Conservation (phyloP, 2,797 vertebrate species). For the Gephyroberyx darwinii region DNA sequence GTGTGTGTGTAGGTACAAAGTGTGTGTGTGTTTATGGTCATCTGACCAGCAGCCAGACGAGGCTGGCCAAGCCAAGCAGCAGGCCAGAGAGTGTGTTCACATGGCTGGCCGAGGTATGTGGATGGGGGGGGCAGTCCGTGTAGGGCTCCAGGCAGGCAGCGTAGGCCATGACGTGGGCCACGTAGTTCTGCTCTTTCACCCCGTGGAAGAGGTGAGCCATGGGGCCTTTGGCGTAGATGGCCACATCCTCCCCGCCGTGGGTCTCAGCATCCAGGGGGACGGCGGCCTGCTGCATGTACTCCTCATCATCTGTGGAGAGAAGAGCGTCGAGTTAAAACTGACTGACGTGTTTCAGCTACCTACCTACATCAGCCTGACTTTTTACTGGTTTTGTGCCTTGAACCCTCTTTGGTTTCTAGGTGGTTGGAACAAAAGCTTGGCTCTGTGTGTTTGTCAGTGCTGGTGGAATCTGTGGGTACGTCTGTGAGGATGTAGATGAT, state of each 20-base stretch:
- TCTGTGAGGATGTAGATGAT: too few species aligned
- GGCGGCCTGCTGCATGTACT: conserved; percentile 87
- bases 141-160: conserved; percentile 86
- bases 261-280: conserved; percentile 85
- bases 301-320: conserved; percentile 77
- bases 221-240: conserved; percentile 87
- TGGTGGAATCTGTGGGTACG: too few species aligned
- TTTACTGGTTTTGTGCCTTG: too few species aligned
- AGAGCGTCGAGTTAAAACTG: not conserved
- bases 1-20: not conserved
- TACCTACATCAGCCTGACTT: too few species aligned
- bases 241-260: conserved; percentile 87
- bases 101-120: conserved; percentile 35
- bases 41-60: conserved; percentile 74
- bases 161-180: conserved; percentile 87
- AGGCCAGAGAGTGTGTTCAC: conserved; percentile 31
- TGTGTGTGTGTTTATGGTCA: conserved; percentile 64
- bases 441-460: too few species aligned
- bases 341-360: too few species aligned
- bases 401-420: too few species aligned
- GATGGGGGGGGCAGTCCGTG: conserved; percentile 74
- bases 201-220: conserved; percentile 88
- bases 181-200: conserved; percentile 87
- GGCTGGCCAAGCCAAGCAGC: conserved; percentile 56
- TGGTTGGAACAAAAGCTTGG: too few species aligned